Base-by-base conservation (phyloP, 2,888 invertebrate genomes). In the Diplolepis rosae region DNA sequence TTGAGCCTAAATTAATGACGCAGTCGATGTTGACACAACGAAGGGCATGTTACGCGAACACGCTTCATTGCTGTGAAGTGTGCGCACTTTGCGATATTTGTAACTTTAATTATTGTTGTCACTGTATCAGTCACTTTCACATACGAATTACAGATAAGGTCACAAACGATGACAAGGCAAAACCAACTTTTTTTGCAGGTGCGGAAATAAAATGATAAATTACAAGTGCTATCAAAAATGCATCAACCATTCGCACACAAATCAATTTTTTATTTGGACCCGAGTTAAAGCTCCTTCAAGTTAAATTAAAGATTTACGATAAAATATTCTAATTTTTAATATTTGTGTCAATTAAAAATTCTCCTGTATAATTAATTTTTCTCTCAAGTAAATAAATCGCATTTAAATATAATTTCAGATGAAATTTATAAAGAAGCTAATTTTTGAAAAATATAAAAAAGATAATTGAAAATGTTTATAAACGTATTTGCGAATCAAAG, bases 1-100 rank as follows among this genome's bases (percentile, higher is more conserved):
- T 85, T 84, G 84, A 82, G 61, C 77, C 76, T 82, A 84, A 85
- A 85, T 85, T 85, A 85, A 85, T 84, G 84, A 82, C 80, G 82
- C 77, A 67, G 74, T 39, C 73, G 76, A 77, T 81, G 83, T 83
- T 84, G 84, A 85, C 70, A 65, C 42, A 61, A 32, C 11, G 5
- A 22, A 35, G 5, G 32, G 56, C 18, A 22, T 18, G 18, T 56
- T 32, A 32, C 35, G 11, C 22, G 11, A 48, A 48, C 48, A 48
- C 18, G 22, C 22, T 32, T 4, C n/a, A n/a, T n/a, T 54, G 22
- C 35, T 11, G 18, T 30, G 9, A 22, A 18, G n/a, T n/a, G n/a
- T n/a, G n/a, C n/a, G 9, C 22, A 18, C 11, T 45, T 48, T 4
- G 1, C 11, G 48, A 48, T 22, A 18, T 32, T 18, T 22, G 30